Evolutionary conservation across 2,888 invertebrate species (phyloP).

Genomic region (Tetragonula carbonaria): DNA sequence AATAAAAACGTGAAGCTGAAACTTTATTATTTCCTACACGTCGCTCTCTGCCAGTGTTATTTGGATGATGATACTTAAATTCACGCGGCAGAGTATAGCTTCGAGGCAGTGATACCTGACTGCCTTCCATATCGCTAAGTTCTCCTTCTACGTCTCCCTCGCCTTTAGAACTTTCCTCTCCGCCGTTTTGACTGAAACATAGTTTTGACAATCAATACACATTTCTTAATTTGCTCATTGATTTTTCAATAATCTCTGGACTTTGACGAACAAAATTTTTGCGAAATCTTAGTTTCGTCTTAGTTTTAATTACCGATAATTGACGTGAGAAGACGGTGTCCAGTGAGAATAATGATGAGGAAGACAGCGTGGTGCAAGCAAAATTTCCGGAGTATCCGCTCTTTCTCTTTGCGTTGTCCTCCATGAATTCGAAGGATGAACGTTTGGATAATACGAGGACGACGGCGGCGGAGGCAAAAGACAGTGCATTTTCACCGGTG

Average conservation of each 20-base stretch:
- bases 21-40: constrained; percentile 87
- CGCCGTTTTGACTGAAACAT: constrained; percentile 64
- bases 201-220: neutral
- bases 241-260: neutral
- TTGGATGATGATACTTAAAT: constrained; percentile 88
- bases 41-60: constrained; percentile 82
- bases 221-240: neutral
- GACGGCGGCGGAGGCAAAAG: constrained; percentile 79
- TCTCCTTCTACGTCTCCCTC: constrained; percentile 78
- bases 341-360: constrained; percentile 81
- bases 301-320: constrained; percentile 74
- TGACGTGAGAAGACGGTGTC: constrained; percentile 75
- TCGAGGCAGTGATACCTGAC: constrained; percentile 91
- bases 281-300: neutral
- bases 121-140: constrained; percentile 82
- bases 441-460: constrained; percentile 76
- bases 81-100: constrained; percentile 94
- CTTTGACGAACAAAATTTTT: neutral
- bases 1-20: constrained; percentile 85
- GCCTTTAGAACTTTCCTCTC: constrained; percentile 72
- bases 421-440: constrained; percentile 78
- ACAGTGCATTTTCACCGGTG: constrained; percentile 82
- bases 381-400: constrained; percentile 91
- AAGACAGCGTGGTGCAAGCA: constrained; percentile 89
- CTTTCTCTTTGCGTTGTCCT: constrained; percentile 83